Conservation (phyloP, 2,113 vertebrate genomes). For the Pitta sordida region DNA sequence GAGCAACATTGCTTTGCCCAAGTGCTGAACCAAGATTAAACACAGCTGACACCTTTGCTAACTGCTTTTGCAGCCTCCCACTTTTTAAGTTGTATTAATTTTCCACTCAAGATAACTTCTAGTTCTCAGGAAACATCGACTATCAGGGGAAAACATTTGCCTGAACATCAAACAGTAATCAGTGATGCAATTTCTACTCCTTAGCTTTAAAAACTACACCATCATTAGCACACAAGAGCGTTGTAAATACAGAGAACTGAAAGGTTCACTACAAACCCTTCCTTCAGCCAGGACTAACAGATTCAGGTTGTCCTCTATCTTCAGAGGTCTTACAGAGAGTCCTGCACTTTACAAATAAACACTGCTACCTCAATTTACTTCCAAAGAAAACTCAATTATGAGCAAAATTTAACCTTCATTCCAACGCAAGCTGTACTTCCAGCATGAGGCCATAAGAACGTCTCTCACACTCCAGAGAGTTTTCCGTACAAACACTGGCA, state of each 20-base stretch:
- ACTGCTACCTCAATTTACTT: neutral
- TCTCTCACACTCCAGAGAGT: neutral
- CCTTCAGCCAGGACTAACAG: neutral
- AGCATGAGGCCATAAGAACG: neutral
- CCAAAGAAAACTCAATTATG: neutral
- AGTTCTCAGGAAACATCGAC: neutral
- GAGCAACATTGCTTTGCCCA: neutral
- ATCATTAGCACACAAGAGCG: neutral
- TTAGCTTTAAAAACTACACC: neutral
- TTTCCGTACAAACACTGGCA: neutral
- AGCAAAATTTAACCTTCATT: neutral
- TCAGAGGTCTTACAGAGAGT: neutral
- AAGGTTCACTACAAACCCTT: neutral
- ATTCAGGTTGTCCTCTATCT: neutral
- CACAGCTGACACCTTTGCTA: neutral
- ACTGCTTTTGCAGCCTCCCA: neutral
- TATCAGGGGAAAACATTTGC: neutral
- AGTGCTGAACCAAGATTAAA: neutral
- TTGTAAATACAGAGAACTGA: neutral
- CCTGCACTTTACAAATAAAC: neutral
- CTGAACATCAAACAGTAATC: neutral
- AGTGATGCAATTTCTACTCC: neutral
- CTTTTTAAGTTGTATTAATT: neutral
- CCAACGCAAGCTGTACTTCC: neutral
- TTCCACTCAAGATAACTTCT: neutral